Evolutionary conservation across 2,113 vertebrate genomes (phyloP), one percentile per base, ranked within the genome.

Genomic region (Neodon shergylaensis): DNA sequence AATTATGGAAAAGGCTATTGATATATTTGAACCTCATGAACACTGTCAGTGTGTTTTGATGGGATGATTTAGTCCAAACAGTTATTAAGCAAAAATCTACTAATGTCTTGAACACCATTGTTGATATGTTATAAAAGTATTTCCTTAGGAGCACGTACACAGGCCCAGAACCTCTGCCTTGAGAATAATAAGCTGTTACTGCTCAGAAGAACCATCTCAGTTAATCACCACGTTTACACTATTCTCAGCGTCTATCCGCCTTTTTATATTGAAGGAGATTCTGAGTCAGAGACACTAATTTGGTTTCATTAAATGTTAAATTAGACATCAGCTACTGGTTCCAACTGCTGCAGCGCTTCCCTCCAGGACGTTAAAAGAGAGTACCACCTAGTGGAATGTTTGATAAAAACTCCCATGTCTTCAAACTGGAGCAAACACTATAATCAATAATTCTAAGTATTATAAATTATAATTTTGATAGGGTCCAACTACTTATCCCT

Each of bases 341-440:
- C 85, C 76, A 91, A 79, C 28, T 5, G n/a, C 7, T 58, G 61
- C 33, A 49, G 24, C 21, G 24, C 76, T 92, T 95, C 26, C 49
- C 39, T 79, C 72, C 19, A 95, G 47, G 28, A 89, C 88, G 26
- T 92, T 66, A 70, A 91, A 95, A 96, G 81, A 96, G 81, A 95
- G 94, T 90, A 84, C 97, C 97, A 97, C 47, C 95, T 98, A 94
- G 97, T 96, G 94, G 95, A 70, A 68, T 19, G n/a, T 93, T 97
- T 79, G 66, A 13, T 22, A 49, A 39, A 91, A 86, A 73, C 73
- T 92, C 91, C 47, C 31, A 65, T 88, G 58, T 74, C 63, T 92
- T 95, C 14, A 44, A 70, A 77, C 36, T 87, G 77, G 91, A 91
- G 33, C 39, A 61, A 78, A 83, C 11, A 68, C 39, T 77, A 92